Conservation (phyloP, 2,113 vertebrate genomes). For the Raja brachyura region DNA sequence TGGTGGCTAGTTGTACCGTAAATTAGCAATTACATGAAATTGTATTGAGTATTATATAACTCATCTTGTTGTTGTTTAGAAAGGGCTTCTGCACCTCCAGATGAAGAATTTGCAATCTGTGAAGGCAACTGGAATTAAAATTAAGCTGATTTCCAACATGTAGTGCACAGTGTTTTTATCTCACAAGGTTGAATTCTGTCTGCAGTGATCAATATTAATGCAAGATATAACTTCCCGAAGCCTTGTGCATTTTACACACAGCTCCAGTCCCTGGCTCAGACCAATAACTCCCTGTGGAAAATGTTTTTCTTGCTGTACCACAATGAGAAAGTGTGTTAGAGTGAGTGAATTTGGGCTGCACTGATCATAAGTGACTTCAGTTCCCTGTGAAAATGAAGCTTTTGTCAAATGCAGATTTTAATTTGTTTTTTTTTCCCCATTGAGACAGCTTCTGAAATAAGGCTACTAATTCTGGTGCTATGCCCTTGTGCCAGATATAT, state of each 20-base stretch:
- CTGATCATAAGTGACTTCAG: slow-evolving; percentile 5
- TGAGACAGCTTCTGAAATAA: slow-evolving; percentile 24
- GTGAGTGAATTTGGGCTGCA: not conserved
- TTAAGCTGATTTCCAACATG: not conserved
- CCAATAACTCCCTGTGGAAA: not conserved
- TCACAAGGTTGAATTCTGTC: not conserved
- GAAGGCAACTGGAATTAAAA: not conserved
- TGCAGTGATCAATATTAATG: not conserved
- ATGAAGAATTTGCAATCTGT: not conserved
- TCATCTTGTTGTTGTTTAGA: not conserved
- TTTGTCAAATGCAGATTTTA: slow-evolving; percentile 35
- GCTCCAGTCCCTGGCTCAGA: not conserved
- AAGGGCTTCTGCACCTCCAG: not conserved
- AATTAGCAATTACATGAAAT: slow-evolving; percentile 33
- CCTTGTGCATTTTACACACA: not conserved
- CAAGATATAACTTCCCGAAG: not conserved
- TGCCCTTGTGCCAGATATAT: slow-evolving; percentile 35
- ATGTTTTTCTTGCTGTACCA: not conserved
- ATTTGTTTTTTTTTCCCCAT: slow-evolving; percentile 16
- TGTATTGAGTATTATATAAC: not conserved
- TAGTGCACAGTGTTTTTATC: not conserved
- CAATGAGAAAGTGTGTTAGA: too few species aligned
- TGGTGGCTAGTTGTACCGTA: not conserved
- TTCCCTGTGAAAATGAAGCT: slow-evolving; percentile 14
- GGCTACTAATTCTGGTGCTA: slow-evolving; percentile 10